Percentiles rank a stretch among this genome's conserved stretches.
Evolutionary conservation across 2,888 invertebrate genomes (phyloP).

Genomic region (Diarsia rubi): DNA sequence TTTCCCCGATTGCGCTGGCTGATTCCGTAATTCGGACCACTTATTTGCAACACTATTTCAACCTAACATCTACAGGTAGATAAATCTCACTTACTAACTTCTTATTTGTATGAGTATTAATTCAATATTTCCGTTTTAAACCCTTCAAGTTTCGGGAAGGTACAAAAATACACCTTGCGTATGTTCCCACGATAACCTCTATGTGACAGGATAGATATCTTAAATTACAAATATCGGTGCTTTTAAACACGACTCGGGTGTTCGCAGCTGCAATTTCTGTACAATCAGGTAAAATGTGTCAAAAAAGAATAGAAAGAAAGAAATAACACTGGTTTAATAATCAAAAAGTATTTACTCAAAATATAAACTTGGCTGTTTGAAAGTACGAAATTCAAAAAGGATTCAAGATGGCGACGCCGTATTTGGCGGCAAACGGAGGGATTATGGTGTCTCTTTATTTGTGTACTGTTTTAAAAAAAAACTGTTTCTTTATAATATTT

Average conservation of each 20-base stretch:
- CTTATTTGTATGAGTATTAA: constrained; percentile 57
- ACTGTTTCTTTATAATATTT: not conserved
- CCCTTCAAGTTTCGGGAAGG: constrained; percentile 54
- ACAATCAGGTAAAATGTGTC: constrained; percentile 47
- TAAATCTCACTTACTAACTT: constrained; percentile 25
- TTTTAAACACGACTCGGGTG: constrained; percentile 22
- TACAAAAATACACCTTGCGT: constrained; percentile 74
- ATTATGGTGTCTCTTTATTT: not conserved
- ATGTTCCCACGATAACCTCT: constrained; percentile 75
- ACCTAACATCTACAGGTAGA: constrained; percentile 32
- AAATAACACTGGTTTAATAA: not conserved
- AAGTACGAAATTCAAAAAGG: constrained; percentile 1
- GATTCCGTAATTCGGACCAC: not conserved
- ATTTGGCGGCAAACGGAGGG: not conserved
- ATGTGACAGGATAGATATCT: constrained; percentile 62
- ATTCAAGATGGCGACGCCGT: not conserved
- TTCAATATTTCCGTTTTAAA: constrained; percentile 65
- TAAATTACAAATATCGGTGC: constrained; percentile 62
- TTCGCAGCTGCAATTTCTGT: constrained; percentile 62
- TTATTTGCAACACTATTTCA: not conserved
- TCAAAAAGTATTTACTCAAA: constrained; percentile 4
- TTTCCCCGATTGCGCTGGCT: not conserved
- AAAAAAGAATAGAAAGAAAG: constrained; percentile 17
- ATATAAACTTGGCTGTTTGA: not conserved
- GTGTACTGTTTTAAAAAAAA: not conserved